These are phyloP conservation scores for Callitettix versicolor DNA, from an alignment of 1,140 invertebrate genomes.

Conservation along the genomic window DNA sequence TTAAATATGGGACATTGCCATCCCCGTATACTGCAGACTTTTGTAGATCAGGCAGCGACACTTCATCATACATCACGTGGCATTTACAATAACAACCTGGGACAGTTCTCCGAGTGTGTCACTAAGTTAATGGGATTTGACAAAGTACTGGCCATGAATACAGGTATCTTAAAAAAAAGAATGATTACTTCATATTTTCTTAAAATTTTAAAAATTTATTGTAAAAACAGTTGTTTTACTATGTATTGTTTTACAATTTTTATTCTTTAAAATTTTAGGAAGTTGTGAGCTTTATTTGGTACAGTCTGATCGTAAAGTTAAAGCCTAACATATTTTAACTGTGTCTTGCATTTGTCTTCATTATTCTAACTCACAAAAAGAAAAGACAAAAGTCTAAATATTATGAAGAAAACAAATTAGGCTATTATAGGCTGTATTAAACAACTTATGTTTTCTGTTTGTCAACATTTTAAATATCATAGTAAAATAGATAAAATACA, in stretches of 20 bases:
- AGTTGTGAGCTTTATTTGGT: too few relatives aligned
- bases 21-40: slow-evolving; percentile 54
- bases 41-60: slow-evolving; percentile 43
- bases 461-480: too few relatives aligned
- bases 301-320: too few relatives aligned
- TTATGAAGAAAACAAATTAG: too few relatives aligned
- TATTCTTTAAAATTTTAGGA: too few relatives aligned
- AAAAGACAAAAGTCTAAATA: too few relatives aligned
- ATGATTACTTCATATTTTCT: slow-evolving; percentile 3
- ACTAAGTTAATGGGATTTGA: slow-evolving; percentile 62
- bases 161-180: slow-evolving; percentile 39
- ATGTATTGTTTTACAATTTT: not conserved
- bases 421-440: too few relatives aligned
- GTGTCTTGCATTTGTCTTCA: too few relatives aligned
- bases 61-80: slow-evolving; percentile 68
- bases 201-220: not conserved
- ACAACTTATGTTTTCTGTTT: too few relatives aligned
- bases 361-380: too few relatives aligned
- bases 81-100: slow-evolving; percentile 60
- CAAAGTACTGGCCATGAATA: slow-evolving; percentile 72
- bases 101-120: slow-evolving; percentile 63
- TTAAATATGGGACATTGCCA: slow-evolving; percentile 78
- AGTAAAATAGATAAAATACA: too few relatives aligned
- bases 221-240: not conserved
- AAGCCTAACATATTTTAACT: too few relatives aligned